Conservation (phyloP, 2,797 vertebrate species). For the Leptatherina wallacei region DNA sequence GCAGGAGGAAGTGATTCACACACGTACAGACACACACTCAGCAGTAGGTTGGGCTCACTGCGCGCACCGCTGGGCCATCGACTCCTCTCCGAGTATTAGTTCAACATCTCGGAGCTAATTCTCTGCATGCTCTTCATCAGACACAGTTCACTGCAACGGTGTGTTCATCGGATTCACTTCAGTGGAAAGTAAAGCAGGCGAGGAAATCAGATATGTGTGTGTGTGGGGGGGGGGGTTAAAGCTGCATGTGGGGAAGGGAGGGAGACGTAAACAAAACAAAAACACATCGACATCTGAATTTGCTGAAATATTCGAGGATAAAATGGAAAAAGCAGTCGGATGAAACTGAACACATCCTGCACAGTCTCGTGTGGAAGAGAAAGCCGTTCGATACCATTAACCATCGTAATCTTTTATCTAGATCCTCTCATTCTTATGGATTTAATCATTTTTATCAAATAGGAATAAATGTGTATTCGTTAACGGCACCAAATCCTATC, state of each 20-base stretch:
- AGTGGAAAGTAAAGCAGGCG: slow-evolving; percentile 41
- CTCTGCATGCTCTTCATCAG: slow-evolving; percentile 24
- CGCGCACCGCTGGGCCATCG: slow-evolving; percentile 49
- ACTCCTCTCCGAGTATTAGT: slow-evolving; percentile 49
- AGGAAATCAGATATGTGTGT: slow-evolving; percentile 22
- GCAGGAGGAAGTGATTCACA: slow-evolving; percentile 28
- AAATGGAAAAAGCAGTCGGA: no score
- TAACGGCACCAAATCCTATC: no score
- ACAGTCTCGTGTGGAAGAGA: no score
- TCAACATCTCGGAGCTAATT: slow-evolving; percentile 54
- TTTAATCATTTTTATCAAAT: no score
- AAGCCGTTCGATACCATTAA: no score
- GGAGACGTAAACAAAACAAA: not conserved
- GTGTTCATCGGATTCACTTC: slow-evolving; percentile 38
- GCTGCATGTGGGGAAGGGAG: slow-evolving; percentile 5
- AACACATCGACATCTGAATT: not conserved
- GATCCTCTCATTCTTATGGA: no score
- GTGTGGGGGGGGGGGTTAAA: slow-evolving; percentile 2
- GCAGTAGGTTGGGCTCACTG: slow-evolving; percentile 22
- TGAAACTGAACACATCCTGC: no score
- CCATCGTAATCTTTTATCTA: no score
- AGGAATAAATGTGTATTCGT: no score
- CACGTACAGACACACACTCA: slow-evolving; percentile 10
- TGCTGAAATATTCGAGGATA: not conserved
- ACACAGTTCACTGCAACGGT: slow-evolving; percentile 37